Percentiles rank a stretch among this genome's conserved stretches.
Conservation (phyloP, 2,113 vertebrate species). For the Scomber japonicus region DNA sequence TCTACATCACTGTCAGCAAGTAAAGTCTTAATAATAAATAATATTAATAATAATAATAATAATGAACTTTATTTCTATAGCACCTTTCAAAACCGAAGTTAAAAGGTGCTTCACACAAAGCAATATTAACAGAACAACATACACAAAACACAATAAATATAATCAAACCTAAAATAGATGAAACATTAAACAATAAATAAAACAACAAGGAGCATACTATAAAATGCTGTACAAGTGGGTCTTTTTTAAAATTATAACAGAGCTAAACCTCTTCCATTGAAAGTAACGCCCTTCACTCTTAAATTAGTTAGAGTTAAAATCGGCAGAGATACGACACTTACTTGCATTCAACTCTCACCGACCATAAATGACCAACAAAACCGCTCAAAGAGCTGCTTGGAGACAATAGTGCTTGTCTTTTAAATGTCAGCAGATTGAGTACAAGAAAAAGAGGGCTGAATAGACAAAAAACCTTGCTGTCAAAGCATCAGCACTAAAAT, state of each 20-base stretch:
- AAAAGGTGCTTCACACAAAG: too few relatives aligned
- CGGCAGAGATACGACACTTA: constrained; percentile 34
- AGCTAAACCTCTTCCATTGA: constrained; percentile 12
- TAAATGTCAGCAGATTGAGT: constrained; percentile 29
- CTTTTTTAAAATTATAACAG: neutral
- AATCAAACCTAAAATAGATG: too few relatives aligned
- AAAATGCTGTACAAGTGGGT: too few relatives aligned
- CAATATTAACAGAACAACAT: too few relatives aligned
- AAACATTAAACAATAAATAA: too few relatives aligned
- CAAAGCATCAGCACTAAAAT: constrained; percentile 55
- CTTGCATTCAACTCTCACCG: constrained; percentile 13
- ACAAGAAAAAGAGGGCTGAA: constrained; percentile 23
- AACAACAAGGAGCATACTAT: too few relatives aligned
- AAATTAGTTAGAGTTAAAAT: constrained; percentile 41
- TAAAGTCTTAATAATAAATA: neutral
- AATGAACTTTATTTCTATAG: too few relatives aligned
- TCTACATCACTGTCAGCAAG: neutral
- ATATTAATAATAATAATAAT: too few relatives aligned
- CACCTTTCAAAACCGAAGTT: too few relatives aligned
- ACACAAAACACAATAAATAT: too few relatives aligned
- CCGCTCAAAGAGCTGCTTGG: neutral
- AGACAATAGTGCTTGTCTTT: constrained; percentile 44
- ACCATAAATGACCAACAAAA: constrained; percentile 22
- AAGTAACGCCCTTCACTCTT: constrained; percentile 37
- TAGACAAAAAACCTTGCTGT: constrained; percentile 54